A percentile compares a stretch with the other conserved stretches of the same genome.
Evolutionary conservation across 2,888 invertebrate species (phyloP).

Genomic region (Spodoptera littoralis): DNA sequence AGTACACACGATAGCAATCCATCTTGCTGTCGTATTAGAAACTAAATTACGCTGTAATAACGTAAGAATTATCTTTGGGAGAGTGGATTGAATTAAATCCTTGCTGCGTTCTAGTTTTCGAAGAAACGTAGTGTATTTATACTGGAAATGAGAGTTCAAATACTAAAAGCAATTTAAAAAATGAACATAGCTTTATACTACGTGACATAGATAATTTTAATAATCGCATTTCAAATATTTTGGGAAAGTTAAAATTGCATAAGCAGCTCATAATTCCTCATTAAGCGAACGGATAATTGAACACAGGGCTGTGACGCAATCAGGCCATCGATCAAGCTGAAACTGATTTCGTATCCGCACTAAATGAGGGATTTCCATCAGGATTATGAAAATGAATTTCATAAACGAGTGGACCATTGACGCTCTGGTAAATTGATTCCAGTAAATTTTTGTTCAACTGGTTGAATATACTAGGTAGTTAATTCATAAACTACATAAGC

Average conservation of each 20-base stretch:
- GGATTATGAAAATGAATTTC: slow-evolving; percentile 55
- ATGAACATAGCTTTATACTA: no score
- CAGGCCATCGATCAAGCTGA: slow-evolving; percentile 41
- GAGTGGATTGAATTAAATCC: slow-evolving; percentile 1
- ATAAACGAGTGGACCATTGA: slow-evolving; percentile 27
- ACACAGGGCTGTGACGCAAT: slow-evolving; percentile 40
- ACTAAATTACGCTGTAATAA: slow-evolving; percentile 22
- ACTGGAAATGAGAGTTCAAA: background rate
- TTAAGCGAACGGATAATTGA: slow-evolving; percentile 41
- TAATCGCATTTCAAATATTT: no score
- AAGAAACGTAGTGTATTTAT: background rate
- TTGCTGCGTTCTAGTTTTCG: background rate
- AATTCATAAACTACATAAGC: no score
- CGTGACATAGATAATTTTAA: no score
- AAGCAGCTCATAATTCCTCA: slow-evolving; percentile 32
- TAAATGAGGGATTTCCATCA: slow-evolving; percentile 40
- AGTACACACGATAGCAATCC: slow-evolving; percentile 3
- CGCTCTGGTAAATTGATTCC: slow-evolving; percentile 31
- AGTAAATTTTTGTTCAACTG: slow-evolving; percentile 11
- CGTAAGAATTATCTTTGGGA: slow-evolving; percentile 20
- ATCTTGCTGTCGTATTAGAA: slow-evolving; percentile 10
- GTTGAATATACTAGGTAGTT: background rate
- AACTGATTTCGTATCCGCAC: slow-evolving; percentile 38
- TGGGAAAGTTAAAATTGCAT: background rate
- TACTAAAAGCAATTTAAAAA: no score